Evolutionary conservation across 2,888 invertebrate genomes (phyloP).

Genomic region (Stegana nigrithorax): DNA sequence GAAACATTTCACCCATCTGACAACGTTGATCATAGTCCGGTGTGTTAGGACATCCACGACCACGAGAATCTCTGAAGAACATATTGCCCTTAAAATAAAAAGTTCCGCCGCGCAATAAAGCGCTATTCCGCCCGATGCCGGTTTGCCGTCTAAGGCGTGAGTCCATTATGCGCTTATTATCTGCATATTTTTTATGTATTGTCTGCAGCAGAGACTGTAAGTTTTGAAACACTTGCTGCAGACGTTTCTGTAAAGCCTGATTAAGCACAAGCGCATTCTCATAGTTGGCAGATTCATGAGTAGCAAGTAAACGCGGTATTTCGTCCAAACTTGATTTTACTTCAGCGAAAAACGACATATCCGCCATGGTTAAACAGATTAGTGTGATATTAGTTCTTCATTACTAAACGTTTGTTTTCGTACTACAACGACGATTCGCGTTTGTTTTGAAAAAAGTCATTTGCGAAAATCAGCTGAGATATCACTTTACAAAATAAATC

Average conservation of each 20-base stretch:
- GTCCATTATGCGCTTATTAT: conserved; percentile 47
- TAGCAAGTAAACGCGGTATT: too few relatives aligned
- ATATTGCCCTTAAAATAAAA: conserved; percentile 68
- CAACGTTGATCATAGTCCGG: conserved; percentile 72
- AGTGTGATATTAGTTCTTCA: too few relatives aligned
- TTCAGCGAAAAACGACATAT: not conserved
- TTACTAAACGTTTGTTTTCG: too few relatives aligned
- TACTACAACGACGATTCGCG: too few relatives aligned
- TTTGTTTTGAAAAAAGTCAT: too few relatives aligned
- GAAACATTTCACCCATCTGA: conserved; percentile 63
- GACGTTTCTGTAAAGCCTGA: conserved; percentile 49
- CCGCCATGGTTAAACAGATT: too few relatives aligned
- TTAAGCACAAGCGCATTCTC: conserved; percentile 54
- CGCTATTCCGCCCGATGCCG: conserved; percentile 66
- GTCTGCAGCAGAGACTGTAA: conserved; percentile 41
- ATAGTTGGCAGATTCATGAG: conserved; percentile 32
- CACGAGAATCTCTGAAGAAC: conserved; percentile 76
- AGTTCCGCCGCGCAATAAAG: conserved; percentile 62
- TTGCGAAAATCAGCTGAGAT: too few relatives aligned
- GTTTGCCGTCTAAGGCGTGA: conserved; percentile 17
- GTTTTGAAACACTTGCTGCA: conserved; percentile 44
- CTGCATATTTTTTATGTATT: conserved; percentile 44
- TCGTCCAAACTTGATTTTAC: too few relatives aligned
- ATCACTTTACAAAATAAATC: too few relatives aligned
- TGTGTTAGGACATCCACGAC: conserved; percentile 73